These are phyloP conservation scores for Acanthurus tractus DNA, from an alignment of 2,797 vertebrate genomes.

Conservation along the genomic window DNA sequence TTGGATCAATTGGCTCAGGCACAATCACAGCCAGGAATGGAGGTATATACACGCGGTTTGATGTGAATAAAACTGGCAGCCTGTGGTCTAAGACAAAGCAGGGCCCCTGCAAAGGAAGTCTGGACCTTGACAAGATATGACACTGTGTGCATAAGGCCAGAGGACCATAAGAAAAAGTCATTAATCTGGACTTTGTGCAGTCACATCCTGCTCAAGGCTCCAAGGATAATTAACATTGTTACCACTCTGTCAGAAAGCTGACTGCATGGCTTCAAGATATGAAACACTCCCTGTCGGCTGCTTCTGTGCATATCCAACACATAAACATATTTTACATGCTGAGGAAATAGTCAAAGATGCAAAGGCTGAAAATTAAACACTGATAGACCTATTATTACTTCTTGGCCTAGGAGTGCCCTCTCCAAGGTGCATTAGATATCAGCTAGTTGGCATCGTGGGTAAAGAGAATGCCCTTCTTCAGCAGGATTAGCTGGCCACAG, in stretches of 20 bases:
- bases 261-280: constrained; percentile 51
- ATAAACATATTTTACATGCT: constrained; percentile 63
- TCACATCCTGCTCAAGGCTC: constrained; percentile 63
- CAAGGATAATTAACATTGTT: constrained; percentile 62
- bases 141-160: constrained; percentile 56
- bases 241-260: constrained; percentile 51
- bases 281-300: constrained; percentile 32
- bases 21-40: constrained; percentile 47
- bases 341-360: constrained; percentile 56
- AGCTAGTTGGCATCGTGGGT: constrained; percentile 45
- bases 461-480: constrained; percentile 27
- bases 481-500: constrained; percentile 31
- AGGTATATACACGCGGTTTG: constrained; percentile 53
- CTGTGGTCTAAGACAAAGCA: constrained; percentile 68
- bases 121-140: constrained; percentile 75
- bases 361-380: constrained; percentile 43
- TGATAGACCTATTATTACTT: constrained; percentile 27
- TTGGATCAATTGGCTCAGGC: constrained; percentile 67
- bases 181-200: constrained; percentile 70
- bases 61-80: constrained; percentile 68
- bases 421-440: constrained; percentile 30
- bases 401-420: constrained; percentile 23
- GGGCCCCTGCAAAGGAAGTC: constrained; percentile 64
- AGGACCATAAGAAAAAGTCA: constrained; percentile 70
- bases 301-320: constrained; percentile 15